Evolutionary conservation across 2,888 invertebrate species (phyloP), one percentile per base, ranked within the genome.

Genomic region (Alviniconcha strummeri): DNA sequence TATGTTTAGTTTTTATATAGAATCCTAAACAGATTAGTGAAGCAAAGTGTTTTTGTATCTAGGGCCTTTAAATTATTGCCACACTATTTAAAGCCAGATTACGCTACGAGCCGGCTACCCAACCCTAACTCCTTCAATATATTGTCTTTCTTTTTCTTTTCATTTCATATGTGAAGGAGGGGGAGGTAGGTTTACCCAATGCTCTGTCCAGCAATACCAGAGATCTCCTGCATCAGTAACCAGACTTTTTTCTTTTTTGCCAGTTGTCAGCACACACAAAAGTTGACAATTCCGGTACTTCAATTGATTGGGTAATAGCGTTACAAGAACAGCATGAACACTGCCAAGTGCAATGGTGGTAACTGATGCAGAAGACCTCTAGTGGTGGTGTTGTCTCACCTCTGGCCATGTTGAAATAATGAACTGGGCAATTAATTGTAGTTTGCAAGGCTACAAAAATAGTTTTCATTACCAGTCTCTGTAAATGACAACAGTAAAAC

Each of bases 141-240:
- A 64, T 64, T 64, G 7, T 19, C 8, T 71, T 71, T 17, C 17
- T n/a, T 71, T 71, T n/a, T n/a, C 19, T 71, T n/a, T 19, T 15
- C 13, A 64, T 2, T 60, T 19, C 57, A n/a, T 56, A 17, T 78
- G 60, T 77, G 78, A 36, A 79, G 79, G 79, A 79, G 79, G 79
- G 79, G 79, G 79, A 79, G 79, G 79, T 79, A 79, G 79, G 79
- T 79, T 79, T 79, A 36, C 67, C 79, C 79, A 78, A 79, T 79
- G 79, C 79, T 79, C 79, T 79, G 79, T 36, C 79, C 79, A 79
- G 79, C 67, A 67, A 0, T 56, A 19, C 64, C 67, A 79, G 67
- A 79, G 54, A 78, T 79, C 64, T 36, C 64, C 57, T 11, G n/a
- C 13, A 54, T 54, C 15, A 11, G 13, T 54, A 9, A 54, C 19